Conservation (phyloP, 2,888 invertebrate genomes). For the Tridacna crocea region DNA sequence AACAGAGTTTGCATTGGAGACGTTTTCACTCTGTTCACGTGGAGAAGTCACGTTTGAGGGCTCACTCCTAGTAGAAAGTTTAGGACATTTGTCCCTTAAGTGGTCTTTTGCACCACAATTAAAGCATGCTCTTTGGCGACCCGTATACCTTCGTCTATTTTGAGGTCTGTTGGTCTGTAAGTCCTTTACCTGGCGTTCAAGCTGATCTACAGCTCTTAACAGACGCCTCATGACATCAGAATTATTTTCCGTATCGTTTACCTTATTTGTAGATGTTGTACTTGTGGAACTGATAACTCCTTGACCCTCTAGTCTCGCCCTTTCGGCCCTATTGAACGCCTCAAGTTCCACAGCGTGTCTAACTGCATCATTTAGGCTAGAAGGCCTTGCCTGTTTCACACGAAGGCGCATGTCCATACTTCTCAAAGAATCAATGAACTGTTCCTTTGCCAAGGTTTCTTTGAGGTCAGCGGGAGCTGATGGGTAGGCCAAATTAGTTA, state of each 20-base stretch:
- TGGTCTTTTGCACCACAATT: not conserved
- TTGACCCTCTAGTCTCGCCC: constrained; percentile 4
- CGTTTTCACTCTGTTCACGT: not conserved
- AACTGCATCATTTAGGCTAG: too few relatives aligned
- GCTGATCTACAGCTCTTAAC: not conserved
- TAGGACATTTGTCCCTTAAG: not conserved
- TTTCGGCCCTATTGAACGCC: not conserved
- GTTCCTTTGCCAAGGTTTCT: too few relatives aligned
- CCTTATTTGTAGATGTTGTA: not conserved
- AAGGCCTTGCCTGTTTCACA: too few relatives aligned
- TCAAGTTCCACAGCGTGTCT: too few relatives aligned
- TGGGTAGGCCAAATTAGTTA: too few relatives aligned
- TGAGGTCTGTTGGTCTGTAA: not conserved
- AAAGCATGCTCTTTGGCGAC: not conserved
- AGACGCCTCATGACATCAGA: not conserved
- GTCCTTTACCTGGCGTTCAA: not conserved
- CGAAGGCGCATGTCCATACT: too few relatives aligned
- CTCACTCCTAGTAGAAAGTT: not conserved
- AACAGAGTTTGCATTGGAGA: not conserved
- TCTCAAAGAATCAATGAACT: too few relatives aligned
- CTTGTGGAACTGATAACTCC: not conserved
- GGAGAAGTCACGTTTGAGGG: not conserved
- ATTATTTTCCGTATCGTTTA: not conserved
- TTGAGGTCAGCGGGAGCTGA: too few relatives aligned
- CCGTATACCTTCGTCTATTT: not conserved